Evolutionary conservation across 2,797 vertebrate genomes (phyloP).

Genomic region (Diceros bicornis): DNA sequence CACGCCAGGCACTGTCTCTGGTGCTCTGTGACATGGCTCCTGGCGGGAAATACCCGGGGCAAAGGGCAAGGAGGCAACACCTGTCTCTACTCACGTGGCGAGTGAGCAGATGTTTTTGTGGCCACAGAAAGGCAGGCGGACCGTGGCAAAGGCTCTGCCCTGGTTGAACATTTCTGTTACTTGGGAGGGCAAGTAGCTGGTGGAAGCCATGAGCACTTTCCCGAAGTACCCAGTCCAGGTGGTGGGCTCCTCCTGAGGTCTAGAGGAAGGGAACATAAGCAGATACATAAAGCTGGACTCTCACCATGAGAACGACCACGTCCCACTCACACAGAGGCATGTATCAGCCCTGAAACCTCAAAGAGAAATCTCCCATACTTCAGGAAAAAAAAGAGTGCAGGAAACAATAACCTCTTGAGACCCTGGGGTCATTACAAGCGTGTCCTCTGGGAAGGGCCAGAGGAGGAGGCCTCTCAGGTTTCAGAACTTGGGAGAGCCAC

Average conservation of each 20-base stretch:
- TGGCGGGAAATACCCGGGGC: fast-evolving
- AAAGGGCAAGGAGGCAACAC: fast-evolving
- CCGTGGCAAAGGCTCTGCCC: constrained; percentile 98
- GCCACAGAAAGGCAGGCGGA: constrained; percentile 98
- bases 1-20: fast-evolving
- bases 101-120: constrained; percentile 99
- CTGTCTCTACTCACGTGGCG: constrained; percentile 93
- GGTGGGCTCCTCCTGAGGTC: constrained; percentile 98
- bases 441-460: too few species aligned
- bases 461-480: fast-evolving
- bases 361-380: too few species aligned
- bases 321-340: neutral
- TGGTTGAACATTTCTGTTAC: constrained; percentile 99
- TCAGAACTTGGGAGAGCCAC: too few species aligned
- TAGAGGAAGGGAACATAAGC: constrained; percentile 74
- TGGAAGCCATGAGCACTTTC: constrained; percentile 98
- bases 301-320: fast-evolving
- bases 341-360: neutral
- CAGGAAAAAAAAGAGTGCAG: neutral
- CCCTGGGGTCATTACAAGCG: fast-evolving
- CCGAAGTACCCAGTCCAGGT: constrained; percentile 99
- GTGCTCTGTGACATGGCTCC: neutral
- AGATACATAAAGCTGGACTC: neutral
- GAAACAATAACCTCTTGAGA: fast-evolving
- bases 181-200: constrained; percentile 98